A percentile compares a stretch with the other conserved stretches of the same genome.
phyloP scores from a whole-genome alignment of 2,888 invertebrate genomes.

The Creontiades dilutus region DNA sequence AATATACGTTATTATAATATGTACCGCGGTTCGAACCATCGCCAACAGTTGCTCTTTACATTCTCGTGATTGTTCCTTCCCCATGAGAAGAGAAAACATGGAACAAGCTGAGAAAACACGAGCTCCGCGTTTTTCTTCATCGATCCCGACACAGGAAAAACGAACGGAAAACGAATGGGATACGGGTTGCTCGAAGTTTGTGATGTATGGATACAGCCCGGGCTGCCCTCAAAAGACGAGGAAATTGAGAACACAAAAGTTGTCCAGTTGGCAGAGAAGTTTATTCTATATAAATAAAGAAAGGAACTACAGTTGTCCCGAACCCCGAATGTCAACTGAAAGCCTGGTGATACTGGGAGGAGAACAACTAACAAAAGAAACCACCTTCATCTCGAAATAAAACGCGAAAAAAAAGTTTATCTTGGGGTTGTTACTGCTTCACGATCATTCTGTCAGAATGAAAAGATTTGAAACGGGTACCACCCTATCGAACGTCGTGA shows the following conservation, averaged over 20 bases:
- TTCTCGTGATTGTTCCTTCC: neutral
- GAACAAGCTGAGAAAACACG: conserved; percentile 28
- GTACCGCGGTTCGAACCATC: no score
- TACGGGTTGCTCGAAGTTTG: conserved; percentile 19
- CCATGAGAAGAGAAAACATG: conserved; percentile 4
- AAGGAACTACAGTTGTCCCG: conserved; percentile 35
- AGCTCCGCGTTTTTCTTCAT: conserved; percentile 4
- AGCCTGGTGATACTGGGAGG: neutral
- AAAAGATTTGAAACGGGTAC: no score
- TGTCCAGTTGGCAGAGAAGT: conserved; percentile 36
- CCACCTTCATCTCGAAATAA: neutral
- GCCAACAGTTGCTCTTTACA: no score
- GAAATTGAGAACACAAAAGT: conserved; percentile 31
- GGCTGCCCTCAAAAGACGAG: conserved; percentile 4
- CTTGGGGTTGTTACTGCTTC: no score
- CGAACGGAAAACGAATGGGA: neutral
- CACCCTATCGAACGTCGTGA: no score
- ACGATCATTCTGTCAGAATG: no score
- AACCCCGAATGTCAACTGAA: conserved; percentile 13
- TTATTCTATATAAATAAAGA: conserved; percentile 17
- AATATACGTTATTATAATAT: no score
- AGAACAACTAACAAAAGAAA: neutral
- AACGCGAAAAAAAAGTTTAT: neutral
- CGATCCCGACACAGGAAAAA: neutral
- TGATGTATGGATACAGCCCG: conserved; percentile 35